Base-by-base conservation (phyloP, 2,113 vertebrate genomes). In the Podarcis raffonei region DNA sequence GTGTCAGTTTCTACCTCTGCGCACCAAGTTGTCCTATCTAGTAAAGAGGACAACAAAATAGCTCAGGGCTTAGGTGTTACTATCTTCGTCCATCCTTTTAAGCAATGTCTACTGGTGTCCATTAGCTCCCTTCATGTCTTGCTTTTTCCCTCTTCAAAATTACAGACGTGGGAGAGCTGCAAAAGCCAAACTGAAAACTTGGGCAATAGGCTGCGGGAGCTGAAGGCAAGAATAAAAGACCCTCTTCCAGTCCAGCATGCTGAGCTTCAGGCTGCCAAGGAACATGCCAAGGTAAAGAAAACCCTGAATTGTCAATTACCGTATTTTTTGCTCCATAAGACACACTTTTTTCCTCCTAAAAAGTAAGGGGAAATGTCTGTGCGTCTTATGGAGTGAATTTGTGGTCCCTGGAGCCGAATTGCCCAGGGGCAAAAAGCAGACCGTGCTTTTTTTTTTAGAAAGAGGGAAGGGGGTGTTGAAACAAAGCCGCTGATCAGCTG, bases 161-260 rank as follows among this genome's bases (percentile, higher is more conserved):
- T 68, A 82, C 92, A 99, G 99, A 98, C 94, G 83, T 99, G 98
- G 97, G 96, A 98, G 83, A 93, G 37, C 85, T 98, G 97, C 91
- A 97, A 97, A 95, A 91, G 95, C 27, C 95, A 96, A 83, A 96
- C 96, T 8, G 94, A 95, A 15, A 95, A 97, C 83, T 81, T 97
- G 83, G 87, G 94, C 90, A 92, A 93, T 89, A 94, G 87, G 57
- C 95, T 99, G 87, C 95, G 90, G 27, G 95, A 96, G 65, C 79
- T 98, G 74, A 98, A 97, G 89, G 95, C 93, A 89, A 96, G 94
- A 81, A 87, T 98, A 37, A 95, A 97, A 94, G 95, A 96, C 71
- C 92, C 96, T 9, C 97, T 98, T 90, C 98, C 98, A 39, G 95
- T 96, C 42, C 93, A 92, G 25, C 96, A 97, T 0, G 97, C 98